Evolutionary conservation across 2,113 vertebrate genomes (phyloP), one percentile per base, ranked within the genome.

Genomic region (Tachysurus vachellii): DNA sequence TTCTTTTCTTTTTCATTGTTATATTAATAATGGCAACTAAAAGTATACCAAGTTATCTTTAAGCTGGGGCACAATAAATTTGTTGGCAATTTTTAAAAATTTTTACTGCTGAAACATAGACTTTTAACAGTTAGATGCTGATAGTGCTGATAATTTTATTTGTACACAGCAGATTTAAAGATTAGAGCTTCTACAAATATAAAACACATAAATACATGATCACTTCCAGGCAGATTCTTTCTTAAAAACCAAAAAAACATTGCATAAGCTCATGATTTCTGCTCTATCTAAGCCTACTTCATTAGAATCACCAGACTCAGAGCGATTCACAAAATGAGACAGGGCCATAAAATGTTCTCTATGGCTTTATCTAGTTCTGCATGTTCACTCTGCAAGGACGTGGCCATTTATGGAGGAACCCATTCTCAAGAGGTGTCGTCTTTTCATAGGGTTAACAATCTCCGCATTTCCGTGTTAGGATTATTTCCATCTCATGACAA

Each of bases 391-490:
- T 75, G 23, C 76, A 82, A 66, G 50, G n/a, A 64, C 36, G 66
- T 68, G 61, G 36, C 86, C 57, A 57, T 83, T 68, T 71, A 88
- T 50, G 64, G 31, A 59, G 19, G 81, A 73, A 59, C 23, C 36
- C 11, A 8, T 68, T 85, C 82, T 59, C 64, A 62, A 21, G 47
- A 57, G 79, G 16, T 53, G 8, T 28, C 21, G 17, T 80, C 10
- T 62, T 28, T 66, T 16, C 21, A 13, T 85, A 44, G 31, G 1
- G 42, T 62, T 85, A 47, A 54, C 73, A 9, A 66, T 79, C 59
- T 64, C 1, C 75, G 79, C 23, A 77, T 23, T 23, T 79, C 16
- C 73, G 64, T 28, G 9, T 19, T 28, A 77, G 10, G 47, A 36
- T 59, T 19, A 75, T 62, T 21, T 16, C 1, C 61, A 59, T 64